Percentiles rank a stretch among this genome's conserved stretches.
These are phyloP conservation scores for Eretmodus cyanostictus DNA, from an alignment of 2,113 vertebrate species.

Conservation along the genomic window DNA sequence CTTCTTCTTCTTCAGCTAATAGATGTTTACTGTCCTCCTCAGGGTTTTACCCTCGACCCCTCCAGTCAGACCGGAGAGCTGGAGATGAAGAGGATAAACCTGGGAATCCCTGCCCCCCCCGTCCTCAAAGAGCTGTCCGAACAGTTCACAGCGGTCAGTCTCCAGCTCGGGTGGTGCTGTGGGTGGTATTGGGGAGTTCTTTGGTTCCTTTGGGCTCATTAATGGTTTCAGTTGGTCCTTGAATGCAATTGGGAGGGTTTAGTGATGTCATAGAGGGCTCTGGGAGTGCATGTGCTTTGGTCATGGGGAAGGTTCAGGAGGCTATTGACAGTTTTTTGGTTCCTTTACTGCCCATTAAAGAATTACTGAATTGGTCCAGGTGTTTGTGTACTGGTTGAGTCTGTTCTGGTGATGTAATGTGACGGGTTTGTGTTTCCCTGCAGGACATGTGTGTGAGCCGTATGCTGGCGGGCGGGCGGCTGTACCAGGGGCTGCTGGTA, in stretches of 20 bases:
- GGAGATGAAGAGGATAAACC: constrained; percentile 14
- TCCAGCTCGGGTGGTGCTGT: neutral
- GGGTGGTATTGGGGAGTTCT: neutral
- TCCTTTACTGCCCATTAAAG: neutral
- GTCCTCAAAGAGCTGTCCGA: constrained; percentile 39
- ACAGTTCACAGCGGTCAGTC: constrained; percentile 49
- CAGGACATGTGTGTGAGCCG: constrained; percentile 51
- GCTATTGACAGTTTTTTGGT: neutral
- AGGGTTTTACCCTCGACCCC: constrained; percentile 43
- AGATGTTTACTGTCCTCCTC: neutral
- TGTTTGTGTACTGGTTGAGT: neutral
- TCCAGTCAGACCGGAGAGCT: constrained; percentile 4
- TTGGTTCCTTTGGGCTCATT: neutral
- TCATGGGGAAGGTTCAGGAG: neutral
- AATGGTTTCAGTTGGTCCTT: neutral
- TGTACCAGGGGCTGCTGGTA: constrained; percentile 51
- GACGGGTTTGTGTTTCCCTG: neutral
- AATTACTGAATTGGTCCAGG: neutral
- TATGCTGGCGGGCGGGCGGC: constrained; percentile 23
- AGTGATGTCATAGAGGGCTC: neutral
- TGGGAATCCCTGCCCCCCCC: constrained; percentile 38
- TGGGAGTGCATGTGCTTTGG: neutral
- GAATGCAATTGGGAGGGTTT: neutral
- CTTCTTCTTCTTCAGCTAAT: neutral
- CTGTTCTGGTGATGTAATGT: neutral